Base-by-base conservation (phyloP, 1,140 invertebrate species). In the Trichonephila clavata region DNA sequence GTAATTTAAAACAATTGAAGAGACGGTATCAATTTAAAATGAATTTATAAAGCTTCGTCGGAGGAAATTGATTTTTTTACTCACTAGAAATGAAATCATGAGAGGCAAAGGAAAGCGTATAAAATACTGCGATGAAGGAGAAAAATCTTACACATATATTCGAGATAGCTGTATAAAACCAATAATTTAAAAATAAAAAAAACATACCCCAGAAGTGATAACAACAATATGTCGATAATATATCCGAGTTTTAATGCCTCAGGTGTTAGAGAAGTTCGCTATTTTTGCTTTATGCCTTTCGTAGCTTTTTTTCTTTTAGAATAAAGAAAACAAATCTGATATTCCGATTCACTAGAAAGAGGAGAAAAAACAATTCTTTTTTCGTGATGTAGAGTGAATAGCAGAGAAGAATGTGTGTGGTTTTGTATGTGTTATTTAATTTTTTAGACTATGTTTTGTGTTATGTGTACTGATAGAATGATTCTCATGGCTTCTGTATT, bases 191-290 rank as follows among this genome's bases (percentile, higher is more conserved):
- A 68, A 63, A 39, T 65, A 50, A 43, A 21, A 57, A 57, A 39
- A 84, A 63, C 8, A 32, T 24, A 50, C 3, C 39, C 32, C 43
- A 39, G 27, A 21, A 86, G 87, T 89, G 87, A 89, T 89, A 89
- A 89, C 63, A 89, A 89, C 87, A 86, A 86, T 86, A 68, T 89
- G 87, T 89, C 87, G 87, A 89, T 89, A 89, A 89, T 77, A 89
- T 89, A 89, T 89, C 87, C 87, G 32, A 50, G 39, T 89, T 77
- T n/a, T 50, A 20, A 32, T 59, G 87, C 87, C 87, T 77, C 87
- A 89, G 87, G 87, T 89, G 87, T 89, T 89, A 27, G 20, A 68
- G 10, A 27, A 89, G 39, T 77, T 77, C 24, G 59, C 32, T 18
- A 24, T 89, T 77, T 77, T 77, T 32, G 18, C 32, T 77, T 77